Conservation (phyloP, 2,888 invertebrate species). For the Gibbula magus region DNA sequence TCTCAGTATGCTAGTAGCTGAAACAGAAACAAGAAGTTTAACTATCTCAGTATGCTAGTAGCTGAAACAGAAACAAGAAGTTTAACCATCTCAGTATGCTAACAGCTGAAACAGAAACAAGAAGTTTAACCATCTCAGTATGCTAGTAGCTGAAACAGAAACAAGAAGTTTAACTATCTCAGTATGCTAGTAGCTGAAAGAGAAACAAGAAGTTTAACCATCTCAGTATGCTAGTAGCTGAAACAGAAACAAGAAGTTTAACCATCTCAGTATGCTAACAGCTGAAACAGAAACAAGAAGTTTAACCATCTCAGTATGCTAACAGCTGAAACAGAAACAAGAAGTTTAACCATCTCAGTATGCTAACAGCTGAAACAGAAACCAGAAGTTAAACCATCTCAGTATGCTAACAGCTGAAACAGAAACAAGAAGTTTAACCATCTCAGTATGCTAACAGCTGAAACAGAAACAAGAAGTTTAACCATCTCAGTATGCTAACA, state of each 20-base stretch:
- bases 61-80: too few species aligned
- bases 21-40: slow-evolving; percentile 28
- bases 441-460: too few species aligned
- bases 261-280: slow-evolving; percentile 87
- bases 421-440: not conserved
- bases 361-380: slow-evolving; percentile 44
- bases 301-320: too few species aligned
- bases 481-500: not conserved
- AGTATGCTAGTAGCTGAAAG: too few species aligned
- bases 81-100: not conserved
- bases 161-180: not conserved
- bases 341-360: not conserved
- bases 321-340: too few species aligned
- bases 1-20: slow-evolving; percentile 86
- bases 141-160: slow-evolving; percentile 83
- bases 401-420: slow-evolving; percentile 84
- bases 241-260: slow-evolving; percentile 48
- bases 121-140: slow-evolving; percentile 79
- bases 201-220: not conserved
- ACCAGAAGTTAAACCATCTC: slow-evolving; percentile 79
- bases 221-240: slow-evolving; percentile 38
- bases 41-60: too few species aligned
- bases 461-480: not conserved
- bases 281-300: slow-evolving; percentile 72
- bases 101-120: slow-evolving; percentile 55